phyloP scores from a whole-genome alignment of 2,113 vertebrate genomes.

The Myotis yumanensis region DNA sequence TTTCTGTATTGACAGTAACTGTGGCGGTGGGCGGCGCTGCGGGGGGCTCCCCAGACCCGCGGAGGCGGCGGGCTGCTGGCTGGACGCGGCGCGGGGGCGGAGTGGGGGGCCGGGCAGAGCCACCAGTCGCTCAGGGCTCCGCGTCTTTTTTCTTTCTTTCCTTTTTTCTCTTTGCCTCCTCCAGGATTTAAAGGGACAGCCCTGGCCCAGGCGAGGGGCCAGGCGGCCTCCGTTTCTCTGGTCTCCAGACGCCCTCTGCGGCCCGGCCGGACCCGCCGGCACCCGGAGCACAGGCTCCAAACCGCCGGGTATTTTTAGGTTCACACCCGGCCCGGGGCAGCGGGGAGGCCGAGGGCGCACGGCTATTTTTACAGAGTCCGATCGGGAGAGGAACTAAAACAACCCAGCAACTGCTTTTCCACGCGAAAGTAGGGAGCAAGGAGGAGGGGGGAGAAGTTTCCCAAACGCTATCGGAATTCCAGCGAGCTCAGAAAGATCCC shows the following conservation, averaged over 20 bases:
- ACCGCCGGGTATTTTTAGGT: slow-evolving; percentile 58
- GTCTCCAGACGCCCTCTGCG: slow-evolving; percentile 81
- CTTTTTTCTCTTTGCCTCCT: slow-evolving; percentile 74
- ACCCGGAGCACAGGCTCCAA: not conserved
- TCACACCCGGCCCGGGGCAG: not conserved
- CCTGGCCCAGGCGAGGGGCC: slow-evolving; percentile 37
- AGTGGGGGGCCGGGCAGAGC: slow-evolving; percentile 24
- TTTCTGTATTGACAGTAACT: slow-evolving; percentile 66
- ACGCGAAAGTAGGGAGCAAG: slow-evolving; percentile 21
- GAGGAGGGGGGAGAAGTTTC: slow-evolving; percentile 56
- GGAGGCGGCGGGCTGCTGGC: slow-evolving; percentile 20
- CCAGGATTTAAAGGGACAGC: slow-evolving; percentile 74
- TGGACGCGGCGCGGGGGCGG: slow-evolving; percentile 2
- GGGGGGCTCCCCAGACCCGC: not conserved
- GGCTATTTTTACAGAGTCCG: slow-evolving; percentile 62
- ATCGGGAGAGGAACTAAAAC: slow-evolving; percentile 25
- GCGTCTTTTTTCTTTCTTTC: slow-evolving; percentile 66
- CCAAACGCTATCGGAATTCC: slow-evolving; percentile 28
- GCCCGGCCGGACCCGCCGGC: slow-evolving; percentile 63
- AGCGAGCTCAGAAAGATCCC: not conserved
- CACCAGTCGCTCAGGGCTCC: slow-evolving; percentile 48
- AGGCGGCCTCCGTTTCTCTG: slow-evolving; percentile 59
- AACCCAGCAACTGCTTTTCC: slow-evolving; percentile 41
- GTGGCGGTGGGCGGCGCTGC: slow-evolving; percentile 57
- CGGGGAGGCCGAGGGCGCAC: not conserved